These are phyloP conservation scores for Eulacestoma nigropectus DNA, from an alignment of 2,113 vertebrate genomes.

Conservation along the genomic window DNA sequence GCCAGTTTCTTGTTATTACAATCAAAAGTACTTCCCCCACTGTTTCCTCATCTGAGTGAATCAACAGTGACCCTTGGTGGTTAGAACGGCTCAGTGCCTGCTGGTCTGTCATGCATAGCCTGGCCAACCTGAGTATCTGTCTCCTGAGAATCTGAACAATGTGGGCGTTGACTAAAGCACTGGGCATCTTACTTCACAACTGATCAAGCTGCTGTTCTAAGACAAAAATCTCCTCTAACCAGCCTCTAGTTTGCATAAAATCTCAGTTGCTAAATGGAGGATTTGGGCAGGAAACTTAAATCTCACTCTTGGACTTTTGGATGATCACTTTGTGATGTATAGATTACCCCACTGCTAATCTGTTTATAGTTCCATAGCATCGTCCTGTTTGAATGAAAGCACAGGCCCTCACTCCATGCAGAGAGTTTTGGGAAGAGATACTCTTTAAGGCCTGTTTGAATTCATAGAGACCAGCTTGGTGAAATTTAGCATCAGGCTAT, in stretches of 20 bases:
- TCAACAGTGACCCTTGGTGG: constrained; percentile 65
- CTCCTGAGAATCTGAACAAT: neutral
- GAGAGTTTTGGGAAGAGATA: neutral
- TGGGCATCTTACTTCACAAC: neutral
- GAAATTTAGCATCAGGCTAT: neutral
- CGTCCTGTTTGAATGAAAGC: neutral
- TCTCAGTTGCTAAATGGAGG: neutral
- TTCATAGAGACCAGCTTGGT: neutral
- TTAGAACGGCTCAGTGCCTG: constrained; percentile 9
- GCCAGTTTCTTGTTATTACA: neutral
- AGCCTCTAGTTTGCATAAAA: neutral
- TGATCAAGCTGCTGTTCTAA: neutral
- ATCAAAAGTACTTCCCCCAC: neutral
- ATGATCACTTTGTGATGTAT: neutral
- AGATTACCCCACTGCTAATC: neutral
- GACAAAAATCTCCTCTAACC: neutral
- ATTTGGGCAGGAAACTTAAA: neutral
- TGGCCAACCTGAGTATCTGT: neutral
- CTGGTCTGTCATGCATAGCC: neutral
- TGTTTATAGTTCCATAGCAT: neutral
- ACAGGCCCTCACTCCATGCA: neutral
- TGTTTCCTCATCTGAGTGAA: neutral
- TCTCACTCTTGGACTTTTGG: neutral
- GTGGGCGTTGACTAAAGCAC: neutral
- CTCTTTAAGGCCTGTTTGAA: neutral